Base-by-base conservation (phyloP, 2,797 vertebrate species). In the Manis javanica region DNA sequence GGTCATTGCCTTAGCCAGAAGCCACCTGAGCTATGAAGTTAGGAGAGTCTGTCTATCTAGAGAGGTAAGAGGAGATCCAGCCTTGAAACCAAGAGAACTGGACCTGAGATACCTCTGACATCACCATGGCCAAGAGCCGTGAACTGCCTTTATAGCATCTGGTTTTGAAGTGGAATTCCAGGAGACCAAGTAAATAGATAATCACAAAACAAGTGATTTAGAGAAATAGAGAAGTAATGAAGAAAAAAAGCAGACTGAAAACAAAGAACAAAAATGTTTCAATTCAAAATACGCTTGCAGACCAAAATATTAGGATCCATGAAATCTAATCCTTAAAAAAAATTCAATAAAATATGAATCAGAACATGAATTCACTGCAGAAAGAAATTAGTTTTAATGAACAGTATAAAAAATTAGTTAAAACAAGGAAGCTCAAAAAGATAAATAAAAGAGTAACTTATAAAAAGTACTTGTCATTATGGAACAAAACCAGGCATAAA, bases 341-440 rank as follows among this genome's bases (percentile, higher is more conserved):
- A 88, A 23, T 83, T 83, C 85, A 51, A 61, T 92, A 96, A 92
- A 94, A 74, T 78, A 68, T 51, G 90, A 93, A 82, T 89, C 86
- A 61, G 69, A 86, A 93, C 49, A 83, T 53, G 23, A 87, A 88
- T 83, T 86, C 16, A 69, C 19, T 85, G 31, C 66, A 96, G 64
- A 89, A 87, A 78, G n/a, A 91, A 95, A 96, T 57, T 83, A 57
- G 74, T 86, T 90, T 93, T 94, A 84, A 94, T 82, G n/a, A 87
- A 57, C 51, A 59, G n/a, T 68, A 24, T 92, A 71, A 93, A 26
- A 94, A 79, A 84, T 69, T 63, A 42, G 14, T 93, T 96, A 91
- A 96, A 96, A 87, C 84, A 86, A 87, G 51, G 55, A 90, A 74
- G 31, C 46, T 71, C 63, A 49, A 87, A 81, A 26, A 85, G 15